Evolutionary conservation across 2,888 invertebrate genomes (phyloP).

Genomic region (Micoletzkya japonica): DNA sequence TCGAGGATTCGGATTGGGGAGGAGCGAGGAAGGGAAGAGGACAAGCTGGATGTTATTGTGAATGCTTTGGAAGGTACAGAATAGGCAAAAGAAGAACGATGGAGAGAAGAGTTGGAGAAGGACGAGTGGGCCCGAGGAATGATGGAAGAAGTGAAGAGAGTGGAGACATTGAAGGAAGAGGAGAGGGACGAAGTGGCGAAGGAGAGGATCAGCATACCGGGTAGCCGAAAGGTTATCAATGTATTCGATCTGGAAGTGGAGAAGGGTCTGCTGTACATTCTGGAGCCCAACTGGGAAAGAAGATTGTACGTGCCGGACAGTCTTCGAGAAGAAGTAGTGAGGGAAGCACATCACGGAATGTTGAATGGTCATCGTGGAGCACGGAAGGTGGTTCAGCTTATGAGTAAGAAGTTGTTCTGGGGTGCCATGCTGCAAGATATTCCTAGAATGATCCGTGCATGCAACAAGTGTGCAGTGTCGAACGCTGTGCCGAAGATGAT

Average conservation of each 20-base stretch:
- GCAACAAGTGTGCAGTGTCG: conserved; percentile 12
- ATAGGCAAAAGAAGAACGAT: background rate
- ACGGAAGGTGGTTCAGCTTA: background rate
- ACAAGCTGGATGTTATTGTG: background rate
- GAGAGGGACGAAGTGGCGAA: background rate
- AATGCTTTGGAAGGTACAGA: background rate
- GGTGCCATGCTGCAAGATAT: conserved; percentile 15
- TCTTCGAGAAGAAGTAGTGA: conserved; percentile 2
- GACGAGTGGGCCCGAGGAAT: background rate
- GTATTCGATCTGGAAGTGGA: background rate
- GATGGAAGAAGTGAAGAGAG: background rate
- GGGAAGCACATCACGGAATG: background rate
- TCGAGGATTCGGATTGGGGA: background rate
- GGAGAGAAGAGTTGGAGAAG: background rate
- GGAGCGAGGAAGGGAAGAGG: background rate
- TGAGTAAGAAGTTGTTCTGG: conserved; percentile 18
- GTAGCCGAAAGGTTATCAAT: background rate
- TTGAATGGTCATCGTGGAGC: conserved; percentile 18
- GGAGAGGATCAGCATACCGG: background rate
- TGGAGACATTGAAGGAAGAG: no score
- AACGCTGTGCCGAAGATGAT: background rate
- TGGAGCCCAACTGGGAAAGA: background rate
- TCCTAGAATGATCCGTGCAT: background rate
- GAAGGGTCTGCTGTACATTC: background rate
- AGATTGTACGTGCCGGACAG: conserved; percentile 9